Percentiles rank a stretch among this genome's conserved stretches.
phyloP scores from a whole-genome alignment of 2,113 vertebrate species.

The Hylia prasina region DNA sequence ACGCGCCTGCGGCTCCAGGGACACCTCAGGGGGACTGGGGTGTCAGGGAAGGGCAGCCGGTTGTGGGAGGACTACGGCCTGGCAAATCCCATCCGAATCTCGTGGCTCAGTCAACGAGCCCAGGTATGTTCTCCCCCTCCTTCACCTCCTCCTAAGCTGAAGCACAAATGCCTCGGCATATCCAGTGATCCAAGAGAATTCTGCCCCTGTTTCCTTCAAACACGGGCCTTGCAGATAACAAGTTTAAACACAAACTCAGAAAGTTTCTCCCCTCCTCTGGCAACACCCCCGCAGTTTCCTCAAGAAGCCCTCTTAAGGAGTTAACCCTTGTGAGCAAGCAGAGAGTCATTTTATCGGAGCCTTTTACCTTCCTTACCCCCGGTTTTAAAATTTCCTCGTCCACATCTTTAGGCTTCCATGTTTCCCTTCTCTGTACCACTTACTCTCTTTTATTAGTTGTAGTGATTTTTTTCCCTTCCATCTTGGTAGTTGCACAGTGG shows the following conservation, averaged over 20 bases:
- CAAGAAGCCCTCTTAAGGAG: neutral
- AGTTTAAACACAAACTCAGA: slow-evolving; percentile 42
- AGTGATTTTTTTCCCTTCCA: neutral
- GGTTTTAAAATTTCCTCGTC: neutral
- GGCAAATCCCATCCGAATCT: neutral
- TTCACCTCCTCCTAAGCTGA: neutral
- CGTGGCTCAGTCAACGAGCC: neutral
- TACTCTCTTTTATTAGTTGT: neutral
- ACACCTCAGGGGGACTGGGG: neutral
- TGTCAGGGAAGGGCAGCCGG: neutral
- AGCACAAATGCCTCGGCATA: neutral
- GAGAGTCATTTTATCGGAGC: neutral
- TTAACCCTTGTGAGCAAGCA: slow-evolving; percentile 26
- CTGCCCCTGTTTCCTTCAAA: neutral
- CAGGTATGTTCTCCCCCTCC: neutral
- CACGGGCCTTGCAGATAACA: neutral
- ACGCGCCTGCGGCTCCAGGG: neutral
- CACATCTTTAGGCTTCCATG: neutral
- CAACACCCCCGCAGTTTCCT: slow-evolving; percentile 2
- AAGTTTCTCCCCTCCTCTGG: neutral
- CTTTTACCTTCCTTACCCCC: neutral
- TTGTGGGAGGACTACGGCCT: neutral
- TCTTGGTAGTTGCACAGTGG: neutral
- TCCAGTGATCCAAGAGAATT: neutral
- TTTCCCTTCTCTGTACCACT: neutral